Base-by-base conservation (phyloP, 1,140 invertebrate species). In the Psilanteris sp. region DNA sequence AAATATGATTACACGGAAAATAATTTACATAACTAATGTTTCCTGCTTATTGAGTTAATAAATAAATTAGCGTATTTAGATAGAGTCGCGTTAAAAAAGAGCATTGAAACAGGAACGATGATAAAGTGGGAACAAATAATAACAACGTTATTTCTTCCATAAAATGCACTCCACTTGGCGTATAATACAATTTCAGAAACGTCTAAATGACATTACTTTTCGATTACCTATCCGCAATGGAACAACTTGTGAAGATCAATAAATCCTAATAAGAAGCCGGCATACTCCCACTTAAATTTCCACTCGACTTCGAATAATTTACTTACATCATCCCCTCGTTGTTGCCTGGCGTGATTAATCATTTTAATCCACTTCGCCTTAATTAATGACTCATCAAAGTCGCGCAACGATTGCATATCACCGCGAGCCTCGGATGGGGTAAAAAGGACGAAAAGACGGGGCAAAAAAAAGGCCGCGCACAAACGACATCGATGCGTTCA, bases 381-480 rank as follows among this genome's bases (percentile, higher is more conserved):
- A 57, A 57, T 57, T 44, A 57, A 57, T 57, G 54, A 57, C 54
- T 57, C 54, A 59, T 59, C 54, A 59, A 59, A 59, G 54, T 46
- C 39, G 18, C 16, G 26, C 37, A 44, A 57, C 39, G 29, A 59
- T 59, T 46, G 54, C 37, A 43, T 39, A 54, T 54, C 48, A 26
- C 8, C 26, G 24, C 6, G 20, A 27, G 29, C 14, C 18, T 20
- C 18, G 5, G 5, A 20, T n/a, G 4, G 29, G 29, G 18, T 18
- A 13, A 24, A 54, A 39, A 54, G n/a, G 22, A n/a, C 13, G n/a
- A 26, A 26, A 26, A 15, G 13, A 5, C n/a, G 26, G 14, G n/a
- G 8, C 7, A 14, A 32, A 31, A 48, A 48, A 48, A 32, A 18
- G 43, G 4, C 10, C 6, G n/a, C 11, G 14, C 48, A 54, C 34